Evolutionary conservation across 2,113 vertebrate genomes (phyloP).

Genomic region (Desmodus rotundus): DNA sequence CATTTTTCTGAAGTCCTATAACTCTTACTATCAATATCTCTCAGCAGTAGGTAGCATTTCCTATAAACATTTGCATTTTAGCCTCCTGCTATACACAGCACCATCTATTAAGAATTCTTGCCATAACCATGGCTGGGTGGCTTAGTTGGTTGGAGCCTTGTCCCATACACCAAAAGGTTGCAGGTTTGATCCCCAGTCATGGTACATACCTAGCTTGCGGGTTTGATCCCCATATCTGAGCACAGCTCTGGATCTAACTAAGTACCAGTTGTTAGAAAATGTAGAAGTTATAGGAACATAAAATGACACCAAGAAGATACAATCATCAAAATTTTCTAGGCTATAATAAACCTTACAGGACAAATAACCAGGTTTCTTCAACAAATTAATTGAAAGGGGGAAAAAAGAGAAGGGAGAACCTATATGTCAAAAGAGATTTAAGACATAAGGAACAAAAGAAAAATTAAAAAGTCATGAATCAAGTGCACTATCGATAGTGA

Average conservation of each 20-base stretch:
- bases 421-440: not conserved
- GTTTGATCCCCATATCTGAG: not conserved
- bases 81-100: not conserved
- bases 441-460: not conserved
- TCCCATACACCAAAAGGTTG: too few relatives aligned
- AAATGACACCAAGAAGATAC: not conserved
- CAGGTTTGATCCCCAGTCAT: too few relatives aligned
- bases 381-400: not conserved
- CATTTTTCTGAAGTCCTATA: not conserved
- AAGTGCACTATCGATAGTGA: not conserved
- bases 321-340: not conserved
- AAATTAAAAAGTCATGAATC: not conserved
- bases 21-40: not conserved
- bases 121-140: too few relatives aligned
- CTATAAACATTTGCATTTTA: not conserved
- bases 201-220: too few relatives aligned
- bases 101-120: not conserved
- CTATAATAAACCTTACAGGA: not conserved
- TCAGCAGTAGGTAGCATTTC: not conserved
- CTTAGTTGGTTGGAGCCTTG: too few relatives aligned
- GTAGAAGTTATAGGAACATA: not conserved
- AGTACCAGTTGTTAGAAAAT: not conserved
- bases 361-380: not conserved
- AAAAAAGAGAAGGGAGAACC: not conserved
- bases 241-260: not conserved